Conservation (phyloP, 2,113 vertebrate species). For the Ancistrus triradiatus region DNA sequence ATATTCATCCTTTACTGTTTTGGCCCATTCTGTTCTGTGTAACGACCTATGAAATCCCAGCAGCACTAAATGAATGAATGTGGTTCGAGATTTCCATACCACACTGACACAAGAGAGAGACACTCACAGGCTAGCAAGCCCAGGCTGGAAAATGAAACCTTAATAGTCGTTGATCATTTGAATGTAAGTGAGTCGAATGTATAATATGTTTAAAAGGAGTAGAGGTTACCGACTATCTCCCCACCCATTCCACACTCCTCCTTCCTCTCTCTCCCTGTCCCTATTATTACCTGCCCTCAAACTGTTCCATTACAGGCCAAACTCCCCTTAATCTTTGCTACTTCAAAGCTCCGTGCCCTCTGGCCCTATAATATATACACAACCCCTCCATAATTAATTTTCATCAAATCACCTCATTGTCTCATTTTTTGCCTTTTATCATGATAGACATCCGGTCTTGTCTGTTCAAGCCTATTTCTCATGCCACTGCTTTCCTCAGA, state of each 20-base stretch:
- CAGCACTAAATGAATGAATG: no score
- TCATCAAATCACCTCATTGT: slow-evolving; percentile 34
- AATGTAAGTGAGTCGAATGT: slow-evolving; percentile 6
- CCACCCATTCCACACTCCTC: slow-evolving; percentile 2
- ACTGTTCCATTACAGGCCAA: slow-evolving; percentile 38
- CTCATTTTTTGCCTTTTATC: slow-evolving; percentile 42
- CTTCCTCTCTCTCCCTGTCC: slow-evolving; percentile 12
- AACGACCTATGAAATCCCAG: no score
- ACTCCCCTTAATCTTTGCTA: slow-evolving; percentile 50
- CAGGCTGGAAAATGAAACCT: no score
- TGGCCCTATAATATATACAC: slow-evolving; percentile 34
- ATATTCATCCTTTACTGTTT: no score
- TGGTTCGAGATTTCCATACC: no score
- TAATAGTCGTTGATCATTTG: slow-evolving; percentile 8
- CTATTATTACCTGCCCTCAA: slow-evolving; percentile 47
- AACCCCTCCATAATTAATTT: slow-evolving; percentile 46
- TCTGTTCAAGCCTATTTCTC: slow-evolving; percentile 31
- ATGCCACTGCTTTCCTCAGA: slow-evolving; percentile 31
- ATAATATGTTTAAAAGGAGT: slow-evolving; percentile 18
- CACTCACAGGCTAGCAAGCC: no score
- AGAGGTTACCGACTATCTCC: slow-evolving; percentile 29
- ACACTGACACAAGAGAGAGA: no score
- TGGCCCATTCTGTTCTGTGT: no score
- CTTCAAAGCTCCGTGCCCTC: slow-evolving; percentile 57
- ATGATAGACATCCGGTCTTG: slow-evolving; percentile 22